Evolutionary conservation across 2,113 vertebrate species (phyloP).

Genomic region (Paralichthys olivaceus): DNA sequence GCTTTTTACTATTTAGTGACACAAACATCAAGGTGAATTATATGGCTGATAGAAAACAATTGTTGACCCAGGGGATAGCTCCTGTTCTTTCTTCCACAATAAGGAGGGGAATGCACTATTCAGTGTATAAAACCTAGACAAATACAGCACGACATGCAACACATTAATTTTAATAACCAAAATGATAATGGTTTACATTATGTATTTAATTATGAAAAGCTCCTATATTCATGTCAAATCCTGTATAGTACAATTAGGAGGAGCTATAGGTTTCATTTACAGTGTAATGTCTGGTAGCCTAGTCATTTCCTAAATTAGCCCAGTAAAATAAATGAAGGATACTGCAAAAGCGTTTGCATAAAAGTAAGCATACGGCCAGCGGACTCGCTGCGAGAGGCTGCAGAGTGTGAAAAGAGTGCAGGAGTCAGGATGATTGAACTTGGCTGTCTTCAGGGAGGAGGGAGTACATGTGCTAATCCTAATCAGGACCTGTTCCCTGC

Average conservation of each 20-base stretch:
- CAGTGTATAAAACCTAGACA: too few species aligned
- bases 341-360: constrained; percentile 31
- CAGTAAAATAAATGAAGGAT: constrained; percentile 11
- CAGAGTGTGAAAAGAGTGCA: constrained; percentile 60
- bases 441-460: constrained; percentile 73
- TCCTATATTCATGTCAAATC: background rate
- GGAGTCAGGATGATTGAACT: constrained; percentile 72
- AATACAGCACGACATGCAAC: background rate
- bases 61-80: background rate
- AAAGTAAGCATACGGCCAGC: constrained; percentile 20
- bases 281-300: background rate
- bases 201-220: background rate
- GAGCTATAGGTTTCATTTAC: background rate
- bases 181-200: background rate
- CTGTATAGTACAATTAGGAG: background rate
- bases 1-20: constrained; percentile 70
- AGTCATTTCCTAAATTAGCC: constrained; percentile 1
- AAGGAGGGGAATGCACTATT: background rate
- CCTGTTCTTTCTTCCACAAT: background rate
- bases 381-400: constrained; percentile 27
- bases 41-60: constrained; percentile 54
- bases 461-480: constrained; percentile 81
- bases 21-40: constrained; percentile 58
- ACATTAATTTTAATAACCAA: background rate
- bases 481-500: constrained; percentile 83